A percentile compares a stretch with the other conserved stretches of the same genome.
Evolutionary conservation across 2,797 vertebrate genomes (phyloP).

Genomic region (Cossypha niveicapilla): DNA sequence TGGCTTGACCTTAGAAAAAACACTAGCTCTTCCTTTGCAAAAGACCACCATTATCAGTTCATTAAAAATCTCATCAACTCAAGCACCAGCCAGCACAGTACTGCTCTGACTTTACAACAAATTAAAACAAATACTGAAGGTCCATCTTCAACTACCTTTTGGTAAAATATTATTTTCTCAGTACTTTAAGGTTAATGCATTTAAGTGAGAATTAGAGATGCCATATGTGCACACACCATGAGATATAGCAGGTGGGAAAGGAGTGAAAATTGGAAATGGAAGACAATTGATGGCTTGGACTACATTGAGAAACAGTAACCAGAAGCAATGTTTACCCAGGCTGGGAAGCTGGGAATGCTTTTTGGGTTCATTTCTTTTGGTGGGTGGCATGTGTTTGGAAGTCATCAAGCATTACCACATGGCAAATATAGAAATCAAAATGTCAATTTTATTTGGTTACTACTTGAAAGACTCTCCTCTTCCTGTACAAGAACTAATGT

Average conservation of each 20-base stretch:
- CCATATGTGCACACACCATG: neutral
- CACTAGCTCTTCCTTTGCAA: neutral
- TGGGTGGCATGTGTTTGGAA: fast-evolving
- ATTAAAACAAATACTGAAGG: neutral
- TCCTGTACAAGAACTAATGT: neutral
- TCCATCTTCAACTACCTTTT: neutral
- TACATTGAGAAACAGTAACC: neutral
- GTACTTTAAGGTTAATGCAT: neutral
- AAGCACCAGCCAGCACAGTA: neutral
- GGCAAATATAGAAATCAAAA: neutral
- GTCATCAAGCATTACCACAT: neutral
- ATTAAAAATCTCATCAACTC: neutral
- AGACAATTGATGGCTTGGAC: neutral
- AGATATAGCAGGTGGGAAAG: neutral
- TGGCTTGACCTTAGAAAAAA: neutral
- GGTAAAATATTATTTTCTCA: neutral
- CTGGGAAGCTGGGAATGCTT: neutral
- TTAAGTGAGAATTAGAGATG: neutral
- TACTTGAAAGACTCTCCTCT: neutral
- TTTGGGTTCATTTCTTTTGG: neutral
- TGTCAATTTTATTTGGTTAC: neutral
- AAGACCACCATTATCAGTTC: neutral
- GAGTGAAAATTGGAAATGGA: neutral
- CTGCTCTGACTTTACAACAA: neutral
- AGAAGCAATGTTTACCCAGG: neutral